These are phyloP conservation scores for Aegotheles bennettii DNA, from an alignment of 2,113 vertebrate genomes.

Conservation along the genomic window DNA sequence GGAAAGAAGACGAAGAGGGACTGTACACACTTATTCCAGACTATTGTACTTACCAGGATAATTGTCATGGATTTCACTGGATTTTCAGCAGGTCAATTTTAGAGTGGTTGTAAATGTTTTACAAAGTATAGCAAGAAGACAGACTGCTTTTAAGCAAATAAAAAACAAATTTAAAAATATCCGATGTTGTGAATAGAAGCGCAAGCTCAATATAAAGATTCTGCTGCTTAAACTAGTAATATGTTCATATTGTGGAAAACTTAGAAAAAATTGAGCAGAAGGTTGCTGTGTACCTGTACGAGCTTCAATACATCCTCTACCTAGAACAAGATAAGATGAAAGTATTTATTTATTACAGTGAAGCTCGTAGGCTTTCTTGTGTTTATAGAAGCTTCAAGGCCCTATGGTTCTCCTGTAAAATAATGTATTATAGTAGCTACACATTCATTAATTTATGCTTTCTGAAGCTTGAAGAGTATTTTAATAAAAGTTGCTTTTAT, in stretches of 20 bases:
- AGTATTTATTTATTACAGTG: conserved; percentile 64
- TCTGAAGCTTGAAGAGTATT: conserved; percentile 72
- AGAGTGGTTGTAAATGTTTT: conserved; percentile 63
- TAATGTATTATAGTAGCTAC: conserved; percentile 78
- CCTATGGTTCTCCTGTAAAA: conserved; percentile 71
- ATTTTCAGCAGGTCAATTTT: background rate
- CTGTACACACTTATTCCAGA: background rate
- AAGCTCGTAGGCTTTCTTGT: conserved; percentile 29
- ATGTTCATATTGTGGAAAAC: background rate
- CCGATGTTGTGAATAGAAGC: background rate
- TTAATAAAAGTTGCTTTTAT: conserved; percentile 79
- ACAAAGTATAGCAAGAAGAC: background rate
- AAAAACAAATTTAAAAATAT: background rate
- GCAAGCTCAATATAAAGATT: background rate
- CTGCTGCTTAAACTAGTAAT: background rate
- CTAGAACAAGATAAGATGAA: background rate
- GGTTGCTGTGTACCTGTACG: background rate
- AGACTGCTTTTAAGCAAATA: background rate
- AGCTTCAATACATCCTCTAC: background rate
- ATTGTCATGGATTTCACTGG: conserved; percentile 14
- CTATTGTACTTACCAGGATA: background rate
- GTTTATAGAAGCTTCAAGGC: conserved; percentile 49
- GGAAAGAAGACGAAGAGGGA: background rate
- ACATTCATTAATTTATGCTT: conserved; percentile 66
- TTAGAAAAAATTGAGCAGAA: background rate